phyloP scores from a whole-genome alignment of 2,888 invertebrate genomes.

The Embidobia sp. region DNA sequence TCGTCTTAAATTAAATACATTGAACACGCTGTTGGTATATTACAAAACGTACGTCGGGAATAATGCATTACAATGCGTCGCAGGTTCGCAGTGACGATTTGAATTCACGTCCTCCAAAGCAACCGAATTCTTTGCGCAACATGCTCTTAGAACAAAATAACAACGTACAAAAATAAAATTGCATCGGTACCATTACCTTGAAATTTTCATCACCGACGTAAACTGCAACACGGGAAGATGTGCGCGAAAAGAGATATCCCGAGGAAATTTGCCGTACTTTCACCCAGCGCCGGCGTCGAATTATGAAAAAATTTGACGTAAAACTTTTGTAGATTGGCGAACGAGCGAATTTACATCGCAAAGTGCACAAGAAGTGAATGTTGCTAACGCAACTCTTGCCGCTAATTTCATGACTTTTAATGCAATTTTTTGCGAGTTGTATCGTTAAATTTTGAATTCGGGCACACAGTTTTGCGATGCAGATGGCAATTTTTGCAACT shows the following conservation, averaged over 20 bases:
- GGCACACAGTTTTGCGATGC: no score
- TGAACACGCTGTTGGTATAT: conserved; percentile 37
- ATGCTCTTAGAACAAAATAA: conserved; percentile 16
- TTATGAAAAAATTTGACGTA: no score
- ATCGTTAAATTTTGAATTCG: not conserved
- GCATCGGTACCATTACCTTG: not conserved
- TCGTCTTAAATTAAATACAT: conserved; percentile 45
- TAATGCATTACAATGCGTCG: conserved; percentile 6
- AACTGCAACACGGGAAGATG: conserved; percentile 24
- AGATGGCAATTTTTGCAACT: not conserved
- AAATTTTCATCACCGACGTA: conserved; percentile 18
- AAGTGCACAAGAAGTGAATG: no score
- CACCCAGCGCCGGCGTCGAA: not conserved
- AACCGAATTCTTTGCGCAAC: conserved; percentile 6
- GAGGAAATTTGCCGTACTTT: conserved; percentile 21
- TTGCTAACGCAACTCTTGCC: no score
- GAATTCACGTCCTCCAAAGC: not conserved
- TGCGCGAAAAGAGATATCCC: conserved; percentile 7
- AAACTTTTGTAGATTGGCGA: no score
- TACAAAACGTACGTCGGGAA: conserved; percentile 35
- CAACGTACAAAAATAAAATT: conserved; percentile 8
- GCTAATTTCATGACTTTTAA: no score
- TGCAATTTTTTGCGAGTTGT: no score
- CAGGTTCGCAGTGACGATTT: conserved; percentile 15
- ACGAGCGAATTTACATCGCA: no score